Evolutionary conservation across 2,113 vertebrate species (phyloP), one percentile per base, ranked within the genome.

Genomic region (Notothenia rossii): DNA sequence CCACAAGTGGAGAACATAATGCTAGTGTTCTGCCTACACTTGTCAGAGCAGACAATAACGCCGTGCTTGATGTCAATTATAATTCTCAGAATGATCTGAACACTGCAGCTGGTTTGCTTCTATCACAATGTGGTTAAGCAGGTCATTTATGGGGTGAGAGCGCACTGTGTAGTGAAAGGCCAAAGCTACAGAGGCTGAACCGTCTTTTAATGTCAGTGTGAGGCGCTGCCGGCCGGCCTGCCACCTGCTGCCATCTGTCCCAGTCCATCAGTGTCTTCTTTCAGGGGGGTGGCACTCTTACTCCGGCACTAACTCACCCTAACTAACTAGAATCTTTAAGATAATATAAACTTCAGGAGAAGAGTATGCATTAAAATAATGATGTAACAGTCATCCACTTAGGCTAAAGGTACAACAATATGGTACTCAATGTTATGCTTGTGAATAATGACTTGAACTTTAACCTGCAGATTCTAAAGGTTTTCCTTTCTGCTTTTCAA

Each of bases 181-280:
- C 62, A 71, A 51, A 87, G 87, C 88, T 85, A 58, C 72, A 85
- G 63, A 76, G 76, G 49, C 55, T 69, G 58, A 85, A 71, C 63
- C 68, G 58, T 76, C 61, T 73, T 25, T 13, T 75, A 85, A 86
- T 77, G 82, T 91, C 77, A 82, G 55, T 72, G 63, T 59, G 68
- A 11, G 66, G 60, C 10, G n/a, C 77, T 83, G 86, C 88, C 69
- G 22, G 82, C 83, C 36, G 3, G n/a, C 22, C 63, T 49, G 50
- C 87, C 96, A 96, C 94, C 95, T 96, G 96, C 93, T 95, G 86
- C 88, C 69, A 85, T 89, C 94, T 92, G 92, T 97, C 94, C 92
- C 82, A 83, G 89, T 85, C 83, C 77, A 56, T 50, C 86, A 77
- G 89, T 91, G 90, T 96, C 93, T 88, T 81, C 92, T 95, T 94